Evolutionary conservation across 2,797 vertebrate genomes (phyloP), one percentile per base, ranked within the genome.

Genomic region (Cyprinodon diabolis): DNA sequence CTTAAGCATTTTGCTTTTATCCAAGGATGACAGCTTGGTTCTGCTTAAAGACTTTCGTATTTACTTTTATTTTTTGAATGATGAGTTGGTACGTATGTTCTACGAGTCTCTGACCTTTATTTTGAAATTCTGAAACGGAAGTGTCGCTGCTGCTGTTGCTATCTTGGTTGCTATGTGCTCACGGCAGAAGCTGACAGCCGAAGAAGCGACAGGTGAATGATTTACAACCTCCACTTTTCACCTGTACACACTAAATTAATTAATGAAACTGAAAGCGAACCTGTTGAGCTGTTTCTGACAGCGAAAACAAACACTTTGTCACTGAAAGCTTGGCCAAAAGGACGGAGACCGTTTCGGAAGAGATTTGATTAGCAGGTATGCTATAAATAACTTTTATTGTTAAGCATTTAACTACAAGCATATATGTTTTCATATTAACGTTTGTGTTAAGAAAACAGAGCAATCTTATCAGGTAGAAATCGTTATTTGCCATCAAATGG

Each of bases 311-410:
- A 43, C 0, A 4, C 47, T 1, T n/a, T 62, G 43, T 62, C 6
- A 1, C 19, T 21, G 25, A 63, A 40, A 68, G 37, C 68, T 71
- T 25, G 69, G 57, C 77, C 47, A 75, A 45, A 69, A 56, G 71
- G 77, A 75, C 57, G 9, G 30, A 10, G 72, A 37, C 10, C 84
- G 65, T 84, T 77, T 71, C 69, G 81, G 62, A 70, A 77, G 45
- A 74, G 81, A 49, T 74, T 57, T 86, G 90, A 83, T 89, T 89
- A 92, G 84, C 86, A 92, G 90, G 93, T 94, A 69, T 48, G 90
- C 85, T 91, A 87, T 76, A 88, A 91, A 92, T 90, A 90, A 84
- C 83, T 78, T 43, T 6, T 52, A 66, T 75, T 69, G 71, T 56
- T 62, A 63, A 63, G 58, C 47, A 12, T 66, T 17, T 48, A 60